A percentile compares a stretch with the other conserved stretches of the same genome.
These are phyloP conservation scores for Limnephilus lunatus DNA, from an alignment of 2,888 invertebrate species.

Conservation along the genomic window DNA sequence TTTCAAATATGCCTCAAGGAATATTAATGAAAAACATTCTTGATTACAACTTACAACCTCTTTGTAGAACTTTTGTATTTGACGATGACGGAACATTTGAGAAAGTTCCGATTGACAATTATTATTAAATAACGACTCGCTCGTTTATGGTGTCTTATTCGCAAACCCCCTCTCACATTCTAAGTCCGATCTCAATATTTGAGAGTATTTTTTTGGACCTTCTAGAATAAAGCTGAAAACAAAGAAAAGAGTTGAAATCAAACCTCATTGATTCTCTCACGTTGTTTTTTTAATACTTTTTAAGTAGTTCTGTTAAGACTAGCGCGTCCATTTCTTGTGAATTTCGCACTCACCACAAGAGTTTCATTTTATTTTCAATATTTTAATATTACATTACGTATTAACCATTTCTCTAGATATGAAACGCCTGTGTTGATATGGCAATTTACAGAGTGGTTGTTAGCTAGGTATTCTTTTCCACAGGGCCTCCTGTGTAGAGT, in stretches of 20 bases:
- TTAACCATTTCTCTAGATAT: too few relatives aligned
- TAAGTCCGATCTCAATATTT: neutral
- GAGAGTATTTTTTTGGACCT: neutral
- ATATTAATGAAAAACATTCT: neutral
- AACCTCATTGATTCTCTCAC: neutral
- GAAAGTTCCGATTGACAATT: neutral
- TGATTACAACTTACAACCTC: slow-evolving; percentile 17
- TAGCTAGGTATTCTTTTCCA: too few relatives aligned
- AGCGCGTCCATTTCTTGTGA: too few relatives aligned
- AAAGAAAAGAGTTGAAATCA: neutral
- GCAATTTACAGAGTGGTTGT: too few relatives aligned
- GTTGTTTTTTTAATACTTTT: neutral
- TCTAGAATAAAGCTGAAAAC: neutral
- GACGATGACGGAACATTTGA: neutral
- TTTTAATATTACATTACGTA: too few relatives aligned
- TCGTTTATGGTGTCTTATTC: neutral
- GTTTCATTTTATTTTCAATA: too few relatives aligned
- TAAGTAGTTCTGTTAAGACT: neutral
- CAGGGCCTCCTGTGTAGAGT: too few relatives aligned
- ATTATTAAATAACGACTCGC: neutral
- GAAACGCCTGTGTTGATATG: too few relatives aligned
- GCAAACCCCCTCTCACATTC: neutral
- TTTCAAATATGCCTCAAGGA: neutral
- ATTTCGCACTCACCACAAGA: too few relatives aligned
- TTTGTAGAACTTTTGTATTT: neutral